Conservation (phyloP, 2,888 invertebrate species). For the Brachypalpus laphriformis region DNA sequence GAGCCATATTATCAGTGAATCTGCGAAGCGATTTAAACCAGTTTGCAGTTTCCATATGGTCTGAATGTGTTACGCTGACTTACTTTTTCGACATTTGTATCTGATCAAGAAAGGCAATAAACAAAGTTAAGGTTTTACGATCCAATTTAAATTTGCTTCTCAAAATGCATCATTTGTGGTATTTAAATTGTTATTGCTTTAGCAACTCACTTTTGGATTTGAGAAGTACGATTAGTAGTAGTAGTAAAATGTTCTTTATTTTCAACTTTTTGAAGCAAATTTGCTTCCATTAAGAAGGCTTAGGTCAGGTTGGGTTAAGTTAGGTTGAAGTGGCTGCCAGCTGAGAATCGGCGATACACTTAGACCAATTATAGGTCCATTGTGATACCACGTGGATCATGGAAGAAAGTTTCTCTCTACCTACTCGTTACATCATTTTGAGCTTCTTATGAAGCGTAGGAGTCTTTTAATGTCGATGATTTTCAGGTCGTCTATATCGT, state of each 20-base stretch:
- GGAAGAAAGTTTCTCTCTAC: too few relatives aligned
- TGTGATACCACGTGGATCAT: too few relatives aligned
- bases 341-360: too few relatives aligned
- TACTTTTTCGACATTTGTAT: neutral
- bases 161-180: neutral
- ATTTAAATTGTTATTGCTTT: neutral
- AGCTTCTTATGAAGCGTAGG: too few relatives aligned
- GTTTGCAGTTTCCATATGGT: neutral
- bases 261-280: neutral
- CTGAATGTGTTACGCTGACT: conserved; percentile 5
- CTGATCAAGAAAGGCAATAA: neutral
- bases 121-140: neutral
- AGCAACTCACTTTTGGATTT: neutral
- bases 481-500: too few relatives aligned
- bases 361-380: too few relatives aligned
- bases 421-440: too few relatives aligned
- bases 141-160: neutral
- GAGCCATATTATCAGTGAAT: neutral
- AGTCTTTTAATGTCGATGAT: too few relatives aligned
- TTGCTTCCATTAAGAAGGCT: too few relatives aligned
- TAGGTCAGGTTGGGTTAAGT: too few relatives aligned
- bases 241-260: too few relatives aligned
- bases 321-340: too few relatives aligned
- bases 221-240: neutral
- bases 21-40: neutral